phyloP scores from a whole-genome alignment of 2,888 invertebrate species.

The Aphodius sticticus region DNA sequence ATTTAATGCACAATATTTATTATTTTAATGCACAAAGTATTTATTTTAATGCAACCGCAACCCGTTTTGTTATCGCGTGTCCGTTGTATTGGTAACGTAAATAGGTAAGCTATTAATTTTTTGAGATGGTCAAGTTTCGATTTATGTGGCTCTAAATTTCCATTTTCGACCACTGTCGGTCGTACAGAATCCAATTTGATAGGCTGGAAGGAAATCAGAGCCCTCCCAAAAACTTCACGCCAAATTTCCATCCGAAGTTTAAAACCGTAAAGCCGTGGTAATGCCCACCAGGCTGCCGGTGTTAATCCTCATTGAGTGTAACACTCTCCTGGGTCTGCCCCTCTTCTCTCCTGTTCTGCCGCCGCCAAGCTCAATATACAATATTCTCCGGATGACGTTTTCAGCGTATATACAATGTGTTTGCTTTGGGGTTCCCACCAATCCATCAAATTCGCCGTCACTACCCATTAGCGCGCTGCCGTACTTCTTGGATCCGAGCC shows the following conservation, averaged over 20 bases:
- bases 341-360: neutral
- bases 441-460: conserved; percentile 71
- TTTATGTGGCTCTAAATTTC: too few relatives aligned
- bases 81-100: too few relatives aligned
- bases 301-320: conserved; percentile 55
- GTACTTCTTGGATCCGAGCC: conserved; percentile 53
- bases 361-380: neutral
- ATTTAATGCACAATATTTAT: too few relatives aligned
- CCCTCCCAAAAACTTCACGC: neutral
- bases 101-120: too few relatives aligned
- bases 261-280: neutral
- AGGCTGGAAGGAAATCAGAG: neutral
- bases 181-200: neutral
- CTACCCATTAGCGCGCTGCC: conserved; percentile 70
- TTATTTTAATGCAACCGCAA: too few relatives aligned
- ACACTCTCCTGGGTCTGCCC: conserved; percentile 43
- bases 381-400: conserved; percentile 51
- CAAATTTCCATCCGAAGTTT: neutral
- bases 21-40: too few relatives aligned
- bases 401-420: conserved; percentile 48
- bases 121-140: too few relatives aligned
- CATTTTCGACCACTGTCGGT: too few relatives aligned
- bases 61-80: too few relatives aligned
- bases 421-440: conserved; percentile 58
- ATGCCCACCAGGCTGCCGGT: conserved; percentile 49